Evolutionary conservation across 2,113 vertebrate species (phyloP).

Genomic region (Nothoprocta pentlandii): DNA sequence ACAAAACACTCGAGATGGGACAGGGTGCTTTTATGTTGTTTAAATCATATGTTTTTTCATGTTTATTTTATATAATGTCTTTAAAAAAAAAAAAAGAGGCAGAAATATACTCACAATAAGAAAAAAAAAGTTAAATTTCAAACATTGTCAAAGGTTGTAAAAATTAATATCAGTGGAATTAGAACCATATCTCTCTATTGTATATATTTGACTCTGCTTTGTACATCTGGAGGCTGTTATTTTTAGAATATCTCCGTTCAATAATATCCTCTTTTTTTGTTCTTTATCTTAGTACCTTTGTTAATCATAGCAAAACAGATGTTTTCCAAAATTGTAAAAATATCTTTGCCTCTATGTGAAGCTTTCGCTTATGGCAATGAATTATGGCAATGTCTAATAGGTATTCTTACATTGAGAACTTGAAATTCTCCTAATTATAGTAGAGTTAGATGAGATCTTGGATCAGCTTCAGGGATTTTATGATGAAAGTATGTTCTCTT

Average conservation of each 20-base stretch:
- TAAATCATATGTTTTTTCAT: background rate
- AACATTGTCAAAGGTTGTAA: background rate
- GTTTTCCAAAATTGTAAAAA: background rate
- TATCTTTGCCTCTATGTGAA: background rate
- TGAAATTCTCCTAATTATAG: slow-evolving; percentile 16
- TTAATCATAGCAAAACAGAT: background rate
- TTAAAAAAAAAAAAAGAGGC: background rate
- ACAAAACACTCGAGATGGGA: background rate
- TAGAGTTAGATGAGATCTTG: slow-evolving; percentile 16
- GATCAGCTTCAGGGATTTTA: slow-evolving; percentile 39
- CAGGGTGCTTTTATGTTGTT: background rate
- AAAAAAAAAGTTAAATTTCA: background rate
- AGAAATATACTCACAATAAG: background rate
- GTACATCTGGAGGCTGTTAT: background rate
- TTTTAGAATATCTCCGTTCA: background rate
- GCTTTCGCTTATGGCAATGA: background rate
- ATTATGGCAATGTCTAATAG: background rate
- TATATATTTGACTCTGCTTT: background rate
- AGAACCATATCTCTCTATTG: background rate
- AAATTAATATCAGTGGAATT: background rate
- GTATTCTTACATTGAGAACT: background rate
- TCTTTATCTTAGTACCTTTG: background rate
- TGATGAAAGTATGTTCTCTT: background rate
- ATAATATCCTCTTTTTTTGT: background rate
- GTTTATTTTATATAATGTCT: background rate